Evolutionary conservation across 2,113 vertebrate genomes (phyloP).

Genomic region (Bothrops jararaca): DNA sequence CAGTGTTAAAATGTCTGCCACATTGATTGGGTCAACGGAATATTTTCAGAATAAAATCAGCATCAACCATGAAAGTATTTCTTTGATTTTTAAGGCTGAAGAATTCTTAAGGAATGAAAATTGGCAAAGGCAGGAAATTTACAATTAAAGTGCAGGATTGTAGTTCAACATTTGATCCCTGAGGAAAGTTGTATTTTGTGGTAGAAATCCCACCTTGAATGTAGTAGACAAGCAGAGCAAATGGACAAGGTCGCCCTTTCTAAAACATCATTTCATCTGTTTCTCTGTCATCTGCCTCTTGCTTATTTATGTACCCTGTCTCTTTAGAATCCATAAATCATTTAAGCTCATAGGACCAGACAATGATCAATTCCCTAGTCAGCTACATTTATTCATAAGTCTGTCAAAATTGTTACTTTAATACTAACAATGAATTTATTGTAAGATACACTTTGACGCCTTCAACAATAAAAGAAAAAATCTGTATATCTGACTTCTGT

Average conservation of each 20-base stretch:
- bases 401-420: not conserved
- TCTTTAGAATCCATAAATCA: not conserved
- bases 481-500: not conserved
- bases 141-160: not conserved
- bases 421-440: not conserved
- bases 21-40: constrained; percentile 43
- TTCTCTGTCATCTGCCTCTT: not conserved
- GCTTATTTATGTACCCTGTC: not conserved
- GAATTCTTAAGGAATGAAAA: constrained; percentile 19
- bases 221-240: constrained; percentile 20
- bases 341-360: not conserved
- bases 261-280: not conserved
- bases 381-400: not conserved
- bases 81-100: constrained; percentile 11
- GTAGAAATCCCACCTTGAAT: constrained; percentile 24
- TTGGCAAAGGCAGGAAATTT: not conserved
- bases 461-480: not conserved
- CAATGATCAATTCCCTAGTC: not conserved
- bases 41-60: not conserved
- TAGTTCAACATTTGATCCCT: not conserved
- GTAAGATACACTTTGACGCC: not conserved
- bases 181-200: not conserved
- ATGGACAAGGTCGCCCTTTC: constrained; percentile 9
- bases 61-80: constrained; percentile 21
- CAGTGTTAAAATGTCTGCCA: constrained; percentile 43